Base-by-base conservation (phyloP, 1,140 invertebrate genomes). In the Trichonephila clavipes region DNA sequence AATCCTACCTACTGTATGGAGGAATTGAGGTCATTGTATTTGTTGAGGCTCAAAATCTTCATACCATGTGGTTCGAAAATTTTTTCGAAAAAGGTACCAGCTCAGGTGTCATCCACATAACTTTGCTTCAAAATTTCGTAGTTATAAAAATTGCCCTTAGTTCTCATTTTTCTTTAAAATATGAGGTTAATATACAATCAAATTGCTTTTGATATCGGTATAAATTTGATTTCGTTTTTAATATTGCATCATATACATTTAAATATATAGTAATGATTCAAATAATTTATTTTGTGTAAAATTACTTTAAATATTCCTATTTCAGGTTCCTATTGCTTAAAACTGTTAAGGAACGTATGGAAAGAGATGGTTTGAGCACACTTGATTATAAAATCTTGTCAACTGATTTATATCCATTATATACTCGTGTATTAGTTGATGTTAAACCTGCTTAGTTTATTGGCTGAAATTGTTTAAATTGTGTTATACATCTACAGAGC, bases 291-390 rank as follows among this genome's bases (percentile, higher is more conserved):
- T 40, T 40, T 40, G 2, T 40, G 34, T 40, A 3, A 28, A 28
- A 28, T 28, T 28, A 28, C 28, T 28, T 28, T 28, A 28, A 40
- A 3, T 40, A 4, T 40, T 40, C 34, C 4, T 40, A 14, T 92
- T 88, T 82, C 44, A 91, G 94, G 59, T 98, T 98, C 95, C 97
- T 98, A 95, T 97, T 98, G 87, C 96, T 99, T 66, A 97, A 97
- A 94, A 97, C 97, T 94, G 98, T 98, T 16, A 97, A 97, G 94
- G 97, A 97, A 95, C 97, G 97, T 95, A 98, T 98, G 95, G 96
- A 97, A 94, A 97, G 97, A 77, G 98, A 99, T 95, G 98, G 98
- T 14, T 96, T 99, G 44, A 98, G 97, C 94, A 98, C 97, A 95
- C 96, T 99, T 21, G 97, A 98, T 94, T 99, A 99, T 96, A 97